Evolutionary conservation across 1,140 invertebrate genomes (phyloP), one percentile per base, ranked within the genome.

Genomic region (Trigoniulus corallinus): DNA sequence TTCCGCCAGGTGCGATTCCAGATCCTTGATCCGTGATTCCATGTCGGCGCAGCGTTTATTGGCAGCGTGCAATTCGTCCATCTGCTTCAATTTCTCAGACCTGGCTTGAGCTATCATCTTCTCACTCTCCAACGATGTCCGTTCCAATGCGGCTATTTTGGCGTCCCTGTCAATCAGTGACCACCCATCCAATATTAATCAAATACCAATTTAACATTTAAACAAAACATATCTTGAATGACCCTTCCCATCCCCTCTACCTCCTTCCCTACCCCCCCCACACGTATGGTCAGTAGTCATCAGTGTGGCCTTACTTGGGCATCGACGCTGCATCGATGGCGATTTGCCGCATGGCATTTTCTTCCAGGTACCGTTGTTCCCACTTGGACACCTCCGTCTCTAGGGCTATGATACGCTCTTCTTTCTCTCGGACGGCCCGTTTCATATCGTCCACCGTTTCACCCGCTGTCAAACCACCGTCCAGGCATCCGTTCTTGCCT

Each of bases 321-420:
- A 84, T 79, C 62, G 82, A 82, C 40, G 83, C 84, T 48, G 82
- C 82, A 62, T 85, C 83, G 41, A 87, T 83, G 22, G 82, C 84
- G 39, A 84, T 80, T 67, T 88, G 84, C 41, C 84, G 68, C 50
- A 87, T 65, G 27, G 85, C 82, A 55, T 78, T 83, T 65, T 89
- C 85, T 64, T 88, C 84, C 4, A 89, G 67, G 67, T 84, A 88
- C 43, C 82, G 75, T 67, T 88, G 84, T 65, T 89, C 84, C 82
- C 84, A 87, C 66, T 86, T 84, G 44, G 82, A 76, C 51, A 82
- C 80, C 60, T 88, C 84, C 2, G 82, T 81, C 64, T 88, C 84
- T 24, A 86, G 65, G 20, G 75, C 74, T 72, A 88, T 82, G 34
- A 87, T 81, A 57, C 81, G 79, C 64, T 86, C 82, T 63, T 86